A percentile compares a stretch with the other conserved stretches of the same genome.
These are phyloP conservation scores for Gavialis gangeticus DNA, from an alignment of 2,113 vertebrate genomes.

Conservation along the genomic window DNA sequence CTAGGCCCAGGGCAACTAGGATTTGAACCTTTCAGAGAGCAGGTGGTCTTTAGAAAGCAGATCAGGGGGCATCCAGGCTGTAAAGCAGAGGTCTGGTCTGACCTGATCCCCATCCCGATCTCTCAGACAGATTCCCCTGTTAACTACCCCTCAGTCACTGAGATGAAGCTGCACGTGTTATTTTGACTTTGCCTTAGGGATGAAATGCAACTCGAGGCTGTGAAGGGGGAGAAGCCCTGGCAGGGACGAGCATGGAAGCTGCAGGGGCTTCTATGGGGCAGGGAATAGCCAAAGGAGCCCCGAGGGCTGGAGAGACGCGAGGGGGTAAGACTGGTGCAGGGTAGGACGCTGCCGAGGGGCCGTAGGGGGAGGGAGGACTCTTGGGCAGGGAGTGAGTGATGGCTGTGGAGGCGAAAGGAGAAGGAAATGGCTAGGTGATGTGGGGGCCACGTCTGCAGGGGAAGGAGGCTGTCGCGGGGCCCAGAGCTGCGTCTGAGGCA, in stretches of 20 bases:
- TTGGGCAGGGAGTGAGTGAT: background rate
- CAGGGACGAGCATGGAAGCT: background rate
- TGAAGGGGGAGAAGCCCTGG: background rate
- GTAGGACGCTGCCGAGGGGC: background rate
- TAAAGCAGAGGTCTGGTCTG: background rate
- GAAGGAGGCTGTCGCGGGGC: background rate
- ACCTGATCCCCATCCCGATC: background rate
- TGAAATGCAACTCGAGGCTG: background rate
- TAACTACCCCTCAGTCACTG: background rate
- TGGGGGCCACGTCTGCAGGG: fast-evolving
- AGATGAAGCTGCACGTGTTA: background rate
- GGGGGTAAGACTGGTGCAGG: background rate
- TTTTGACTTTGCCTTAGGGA: background rate
- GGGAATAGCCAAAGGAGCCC: background rate
- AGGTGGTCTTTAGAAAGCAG: background rate
- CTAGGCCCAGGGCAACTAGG: background rate
- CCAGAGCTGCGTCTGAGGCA: background rate
- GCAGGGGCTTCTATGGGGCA: background rate
- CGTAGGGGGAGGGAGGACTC: background rate
- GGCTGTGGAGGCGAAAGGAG: background rate
- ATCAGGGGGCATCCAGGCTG: background rate
- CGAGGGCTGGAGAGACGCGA: background rate
- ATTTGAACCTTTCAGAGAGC: background rate
- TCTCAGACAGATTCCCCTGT: background rate
- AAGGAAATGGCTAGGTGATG: background rate